Base-by-base conservation (phyloP, 2,113 vertebrate species). In the Leucoraja erinaceus region DNA sequence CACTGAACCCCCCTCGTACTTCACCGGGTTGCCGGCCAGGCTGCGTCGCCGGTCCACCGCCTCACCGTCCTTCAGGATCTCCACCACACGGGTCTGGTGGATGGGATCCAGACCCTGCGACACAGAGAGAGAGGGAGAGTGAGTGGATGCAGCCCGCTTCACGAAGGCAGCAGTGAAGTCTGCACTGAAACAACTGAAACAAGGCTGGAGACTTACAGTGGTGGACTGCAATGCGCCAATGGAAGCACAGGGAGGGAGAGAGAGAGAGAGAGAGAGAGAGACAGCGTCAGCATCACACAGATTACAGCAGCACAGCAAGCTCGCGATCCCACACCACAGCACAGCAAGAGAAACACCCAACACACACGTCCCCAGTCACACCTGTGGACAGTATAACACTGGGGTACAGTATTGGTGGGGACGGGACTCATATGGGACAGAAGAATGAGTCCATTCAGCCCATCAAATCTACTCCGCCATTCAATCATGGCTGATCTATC, bases 41-140 rank as follows among this genome's bases (percentile, higher is more conserved):
- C 97, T 98, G 93, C 97, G 96, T 93, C 96, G 96, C 91, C 96
- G 94, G 93, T 98, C 98, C 33, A 95, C 94, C n/a, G 96, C 94
- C 0, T 98, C 97, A 0, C 97, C 95, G 4, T 99, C 98, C 95
- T 98, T 98, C 95, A 99, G 97, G 94, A 99, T 97, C 96, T 99
- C 98, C 76, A 97, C 98, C 95, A 99, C 98, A 93, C 98, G 98
- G 0, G 97, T 97, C 96, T 99, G 98, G 95, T 99, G 97, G 94
- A 98, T 97, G 0, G 98, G 98, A 94, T 99, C 98, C 28, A 97
- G 97, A 93, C 99, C 99, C 99, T 99, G 95, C 61, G 81, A 68
- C 92, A 74, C 38, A 47, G 38, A 75, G 38, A 47, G 38, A 47
- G 25, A 74, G 74, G 16, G 6, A 79, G 77, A 79, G n/a, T 72